These are phyloP conservation scores for Deilephila elpenor DNA, from an alignment of 2,888 invertebrate genomes.

Conservation along the genomic window DNA sequence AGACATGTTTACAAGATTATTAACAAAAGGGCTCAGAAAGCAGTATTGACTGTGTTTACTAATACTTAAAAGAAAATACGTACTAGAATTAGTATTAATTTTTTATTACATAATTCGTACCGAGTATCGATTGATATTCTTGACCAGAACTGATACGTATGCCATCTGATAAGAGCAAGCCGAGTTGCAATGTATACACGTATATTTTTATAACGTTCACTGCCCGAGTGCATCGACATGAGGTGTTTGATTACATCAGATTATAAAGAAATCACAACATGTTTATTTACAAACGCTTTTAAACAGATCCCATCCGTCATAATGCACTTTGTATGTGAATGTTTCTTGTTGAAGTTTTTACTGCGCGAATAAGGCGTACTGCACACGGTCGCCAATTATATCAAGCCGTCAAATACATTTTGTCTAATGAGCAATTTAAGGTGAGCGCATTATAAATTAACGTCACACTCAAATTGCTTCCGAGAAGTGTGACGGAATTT, in stretches of 20 bases:
- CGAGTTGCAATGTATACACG: background rate
- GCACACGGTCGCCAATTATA: conserved; percentile 20
- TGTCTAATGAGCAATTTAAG: background rate
- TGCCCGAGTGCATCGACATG: conserved; percentile 42
- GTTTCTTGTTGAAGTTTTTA: conserved; percentile 45
- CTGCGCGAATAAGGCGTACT: conserved; percentile 36
- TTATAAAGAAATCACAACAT: conserved; percentile 43
- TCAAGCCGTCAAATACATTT: background rate
- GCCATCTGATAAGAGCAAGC: background rate
- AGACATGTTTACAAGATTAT: too few relatives aligned
- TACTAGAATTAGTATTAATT: too few relatives aligned
- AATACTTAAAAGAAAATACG: too few relatives aligned
- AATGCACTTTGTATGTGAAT: conserved; percentile 30
- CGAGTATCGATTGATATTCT: background rate
- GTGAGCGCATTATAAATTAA: conserved; percentile 8
- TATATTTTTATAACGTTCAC: conserved; percentile 34
- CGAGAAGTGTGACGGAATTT: background rate
- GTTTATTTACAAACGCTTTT: conserved; percentile 42
- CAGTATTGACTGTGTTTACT: too few relatives aligned
- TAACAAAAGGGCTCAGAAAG: too few relatives aligned
- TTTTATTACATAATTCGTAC: background rate
- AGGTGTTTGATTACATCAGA: conserved; percentile 47
- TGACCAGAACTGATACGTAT: conserved; percentile 2
- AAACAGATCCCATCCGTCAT: conserved; percentile 37
- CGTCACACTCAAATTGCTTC: background rate